Percentiles rank a stretch among this genome's conserved stretches.
phyloP scores from a whole-genome alignment of 2,888 invertebrate genomes.

The Apoderus coryli region DNA sequence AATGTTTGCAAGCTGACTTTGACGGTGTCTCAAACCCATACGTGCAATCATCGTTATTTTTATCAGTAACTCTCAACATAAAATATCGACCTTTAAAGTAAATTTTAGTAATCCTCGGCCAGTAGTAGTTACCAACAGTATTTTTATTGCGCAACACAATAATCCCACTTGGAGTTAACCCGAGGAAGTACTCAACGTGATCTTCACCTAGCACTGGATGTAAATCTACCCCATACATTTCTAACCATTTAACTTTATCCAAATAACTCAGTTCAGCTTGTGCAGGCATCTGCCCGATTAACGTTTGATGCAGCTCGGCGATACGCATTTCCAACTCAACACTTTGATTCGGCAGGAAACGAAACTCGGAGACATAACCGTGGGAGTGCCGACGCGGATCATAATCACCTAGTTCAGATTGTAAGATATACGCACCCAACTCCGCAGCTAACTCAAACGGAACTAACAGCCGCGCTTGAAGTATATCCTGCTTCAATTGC shows the following conservation, averaged over 20 bases:
- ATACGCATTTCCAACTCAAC: slow-evolving; percentile 79
- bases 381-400: slow-evolving; percentile 74
- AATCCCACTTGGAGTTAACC: slow-evolving; percentile 85
- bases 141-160: slow-evolving; percentile 88
- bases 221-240: slow-evolving; percentile 95
- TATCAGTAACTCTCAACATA: slow-evolving; percentile 90
- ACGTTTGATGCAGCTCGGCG: slow-evolving; percentile 74
- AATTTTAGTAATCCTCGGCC: slow-evolving; percentile 94
- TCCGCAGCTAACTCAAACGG: slow-evolving; percentile 84
- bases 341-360: slow-evolving; percentile 83
- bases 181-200: slow-evolving; percentile 91
- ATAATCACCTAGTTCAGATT: slow-evolving; percentile 93
- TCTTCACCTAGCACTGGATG: slow-evolving; percentile 95
- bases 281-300: slow-evolving; percentile 82
- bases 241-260: slow-evolving; percentile 96
- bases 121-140: slow-evolving; percentile 95
- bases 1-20: slow-evolving; percentile 82
- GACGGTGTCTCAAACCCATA: slow-evolving; percentile 91
- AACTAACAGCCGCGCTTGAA: slow-evolving; percentile 84
- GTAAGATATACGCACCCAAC: slow-evolving; percentile 82
- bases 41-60: slow-evolving; percentile 91
- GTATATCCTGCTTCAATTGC: slow-evolving; percentile 91
- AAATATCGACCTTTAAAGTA: slow-evolving; percentile 94
- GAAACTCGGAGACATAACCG: slow-evolving; percentile 91
- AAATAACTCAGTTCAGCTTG: slow-evolving; percentile 88